Evolutionary conservation across 1,140 invertebrate genomes (phyloP), one percentile per base, ranked within the genome.

Genomic region (Plutomurus gul): DNA sequence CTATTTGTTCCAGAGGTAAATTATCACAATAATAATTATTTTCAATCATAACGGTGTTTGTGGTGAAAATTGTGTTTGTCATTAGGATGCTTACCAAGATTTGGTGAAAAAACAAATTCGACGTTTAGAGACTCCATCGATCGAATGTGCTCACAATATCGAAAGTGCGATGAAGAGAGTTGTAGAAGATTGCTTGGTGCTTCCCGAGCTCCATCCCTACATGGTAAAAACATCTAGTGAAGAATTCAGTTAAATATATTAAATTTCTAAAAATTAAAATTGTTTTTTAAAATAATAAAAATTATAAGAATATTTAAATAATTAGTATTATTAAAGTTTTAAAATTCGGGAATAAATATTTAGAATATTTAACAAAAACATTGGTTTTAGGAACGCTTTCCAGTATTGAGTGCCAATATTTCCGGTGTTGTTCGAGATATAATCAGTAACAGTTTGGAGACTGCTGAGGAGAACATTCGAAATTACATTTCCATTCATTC

Each of bases 141-240:
- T 98, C 71, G 89, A 96, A 56, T 99, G 97, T 88, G 96, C 99
- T 1, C 97, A 99, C 87, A 88, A 99, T 81, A 94, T 99, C 56
- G 97, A 99, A 84, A 96, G 99, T 86, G 97, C 99, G 88, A 97
- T 99, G 96, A 96, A 99, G 87, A 90, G 96, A 51, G 99, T 99
- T 84, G 97, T 99, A 84, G 94, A 98, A 86, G 96, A 98, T 86
- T 92, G 91, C 73, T 96, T 97, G 49, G 96, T 93, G 3, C 47
- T 13, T 37, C 49, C 22, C 20, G 96, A 97, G 87, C 94, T 96
- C 11, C 25, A n/a, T 1, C 56, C 56, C 33, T 94, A 99, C 87
- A 97, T 99, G 87, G 97, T 99, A n/a, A n/a, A n/a, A n/a, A n/a
- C n/a, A n/a, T n/a, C n/a, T n/a, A n/a, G n/a, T n/a, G n/a, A n/a